Percentiles rank a stretch among this genome's conserved stretches.
Evolutionary conservation across 2,888 invertebrate genomes (phyloP).

Genomic region (Drosophila helvetica): DNA sequence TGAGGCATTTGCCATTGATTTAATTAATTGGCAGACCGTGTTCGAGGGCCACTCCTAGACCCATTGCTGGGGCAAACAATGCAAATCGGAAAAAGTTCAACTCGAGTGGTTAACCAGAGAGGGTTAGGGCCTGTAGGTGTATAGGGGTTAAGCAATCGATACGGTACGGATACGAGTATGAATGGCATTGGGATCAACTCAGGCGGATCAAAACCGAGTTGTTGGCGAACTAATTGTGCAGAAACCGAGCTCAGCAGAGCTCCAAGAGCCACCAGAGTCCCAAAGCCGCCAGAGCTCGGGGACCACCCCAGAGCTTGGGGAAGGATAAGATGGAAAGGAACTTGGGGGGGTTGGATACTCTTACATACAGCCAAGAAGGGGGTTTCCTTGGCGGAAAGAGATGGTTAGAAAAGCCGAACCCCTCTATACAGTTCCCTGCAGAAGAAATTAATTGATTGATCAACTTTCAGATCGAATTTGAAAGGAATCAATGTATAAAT

Average conservation of each 20-base stretch:
- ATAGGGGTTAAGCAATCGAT: conserved; percentile 32
- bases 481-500: neutral
- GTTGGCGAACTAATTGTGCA: conserved; percentile 67
- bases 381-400: neutral
- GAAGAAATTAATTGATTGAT: neutral
- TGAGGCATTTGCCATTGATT: conserved; percentile 55
- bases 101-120: conserved; percentile 23
- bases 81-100: conserved; percentile 35
- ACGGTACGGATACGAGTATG: conserved; percentile 37
- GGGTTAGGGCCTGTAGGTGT: conserved; percentile 8
- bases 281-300: neutral
- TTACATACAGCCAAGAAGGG: neutral
- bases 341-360: neutral
- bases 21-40: conserved; percentile 75
- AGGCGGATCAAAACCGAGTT: conserved; percentile 34
- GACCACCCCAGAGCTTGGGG: neutral
- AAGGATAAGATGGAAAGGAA: neutral
- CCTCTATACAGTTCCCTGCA: neutral
- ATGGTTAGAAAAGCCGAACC: neutral
- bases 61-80: conserved; percentile 37
- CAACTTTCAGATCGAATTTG: conserved; percentile 14
- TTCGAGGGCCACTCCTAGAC: conserved; percentile 58
- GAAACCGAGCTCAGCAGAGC: conserved; percentile 55
- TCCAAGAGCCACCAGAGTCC: neutral
- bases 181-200: conserved; percentile 26